phyloP scores from a whole-genome alignment of 2,797 vertebrate genomes.

The Huso huso region DNA sequence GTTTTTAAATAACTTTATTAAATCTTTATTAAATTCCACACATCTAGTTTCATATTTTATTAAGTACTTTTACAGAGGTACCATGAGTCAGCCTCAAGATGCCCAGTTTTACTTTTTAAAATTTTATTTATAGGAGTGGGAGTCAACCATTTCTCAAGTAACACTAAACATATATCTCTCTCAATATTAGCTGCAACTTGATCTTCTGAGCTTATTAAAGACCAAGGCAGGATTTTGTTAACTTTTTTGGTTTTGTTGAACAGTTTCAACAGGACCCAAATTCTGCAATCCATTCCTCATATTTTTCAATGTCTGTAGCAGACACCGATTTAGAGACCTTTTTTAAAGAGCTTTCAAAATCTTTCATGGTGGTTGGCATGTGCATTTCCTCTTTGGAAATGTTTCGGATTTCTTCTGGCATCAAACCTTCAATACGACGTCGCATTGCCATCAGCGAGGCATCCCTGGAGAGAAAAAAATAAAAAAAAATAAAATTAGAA shows the following conservation, averaged over 20 bases:
- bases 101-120: too few species aligned
- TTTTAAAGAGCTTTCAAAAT: conserved; percentile 86
- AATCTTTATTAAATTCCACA: too few species aligned
- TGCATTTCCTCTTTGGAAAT: conserved; percentile 95
- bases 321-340: conserved; percentile 97
- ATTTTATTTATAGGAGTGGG: too few species aligned
- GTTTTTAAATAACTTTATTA: too few species aligned
- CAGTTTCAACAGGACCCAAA: conserved; percentile 85
- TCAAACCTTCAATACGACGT: conserved; percentile 87
- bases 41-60: too few species aligned
- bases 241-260: too few species aligned
- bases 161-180: too few species aligned
- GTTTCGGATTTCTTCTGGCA: conserved; percentile 92
- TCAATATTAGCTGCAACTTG: conserved; percentile 6
- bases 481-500: neutral
- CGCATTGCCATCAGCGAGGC: conserved; percentile 98
- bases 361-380: conserved; percentile 98
- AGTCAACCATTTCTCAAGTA: too few species aligned
- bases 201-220: conserved; percentile 11
- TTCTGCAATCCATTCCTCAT: conserved; percentile 93
- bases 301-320: conserved; percentile 87
- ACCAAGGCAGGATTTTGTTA: conserved; percentile 11
- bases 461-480: conserved; percentile 60
- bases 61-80: too few species aligned
- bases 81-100: too few species aligned